Evolutionary conservation across 2,113 vertebrate genomes (phyloP), one percentile per base, ranked within the genome.

Genomic region (Columba livia): DNA sequence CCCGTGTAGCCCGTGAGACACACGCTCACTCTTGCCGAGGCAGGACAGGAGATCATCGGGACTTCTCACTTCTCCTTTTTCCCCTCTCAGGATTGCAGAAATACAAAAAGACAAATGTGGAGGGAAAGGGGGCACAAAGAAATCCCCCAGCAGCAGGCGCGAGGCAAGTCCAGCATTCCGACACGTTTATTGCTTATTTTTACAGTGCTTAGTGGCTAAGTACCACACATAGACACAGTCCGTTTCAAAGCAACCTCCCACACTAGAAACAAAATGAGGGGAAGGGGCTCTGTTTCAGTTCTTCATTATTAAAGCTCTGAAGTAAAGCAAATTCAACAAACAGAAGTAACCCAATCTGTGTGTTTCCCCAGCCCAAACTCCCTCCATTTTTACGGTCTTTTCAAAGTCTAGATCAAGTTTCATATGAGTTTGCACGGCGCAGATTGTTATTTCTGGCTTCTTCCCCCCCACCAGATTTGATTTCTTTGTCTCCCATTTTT

Each of bases 311-410:
- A 92, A 96, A 94, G 70, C 53, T 95, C 94, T 83, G 70, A 95
- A 93, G 73, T 60, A 89, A 94, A 94, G 90, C 90, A 72, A 94
- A 90, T 95, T 96, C 93, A 97, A 97, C 88, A 96, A 96, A 97
- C 85, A 96, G 48, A 83, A 94, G 96, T 94, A 97, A 97, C 56
- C 62, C 92, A 93, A 94, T 92, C 92, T 79, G 28, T 64, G 65
- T 72, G 19, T 65, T 93, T 85, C 93, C 62, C 61, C 67, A 77
- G 50, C 66, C 77, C 42, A 81, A 94, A 60, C 56, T 95, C 67
- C 56, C 61, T 69, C 74, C 47, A 38, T 66, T 85, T 95, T 95
- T 96, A 95, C 0, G 3, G 83, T 50, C 54, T 85, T 96, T 94
- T 93, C 79, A 48, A 79, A 94, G 79, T 40, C 58, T 81, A 92